phyloP scores from a whole-genome alignment of 2,113 vertebrate genomes.

The Takifugu flavidus region DNA sequence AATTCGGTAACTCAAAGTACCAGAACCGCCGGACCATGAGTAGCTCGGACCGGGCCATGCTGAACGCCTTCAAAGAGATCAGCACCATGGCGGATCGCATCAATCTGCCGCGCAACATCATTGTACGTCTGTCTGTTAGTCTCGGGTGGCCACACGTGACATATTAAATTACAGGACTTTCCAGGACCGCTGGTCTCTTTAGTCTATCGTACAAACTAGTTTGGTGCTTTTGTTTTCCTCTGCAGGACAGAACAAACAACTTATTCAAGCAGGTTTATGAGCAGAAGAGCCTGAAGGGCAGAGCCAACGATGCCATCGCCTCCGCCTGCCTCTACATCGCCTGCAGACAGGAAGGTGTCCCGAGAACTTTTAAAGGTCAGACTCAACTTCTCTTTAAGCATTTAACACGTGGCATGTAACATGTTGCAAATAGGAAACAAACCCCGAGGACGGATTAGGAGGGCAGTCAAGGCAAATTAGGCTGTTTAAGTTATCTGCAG shows the following conservation, averaged over 20 bases:
- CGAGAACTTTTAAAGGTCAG: constrained; percentile 96
- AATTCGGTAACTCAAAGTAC: constrained; percentile 98
- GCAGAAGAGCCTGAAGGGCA: constrained; percentile 97
- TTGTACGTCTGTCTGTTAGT: constrained; percentile 74
- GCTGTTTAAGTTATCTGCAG: background rate
- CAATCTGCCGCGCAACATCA: constrained; percentile 96
- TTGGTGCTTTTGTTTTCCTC: background rate
- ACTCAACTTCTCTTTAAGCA: background rate
- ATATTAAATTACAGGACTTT: too few species aligned
- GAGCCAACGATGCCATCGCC: constrained; percentile 96
- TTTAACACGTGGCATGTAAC: too few species aligned
- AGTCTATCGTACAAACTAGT: too few species aligned
- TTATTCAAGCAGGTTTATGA: constrained; percentile 99
- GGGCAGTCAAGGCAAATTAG: too few species aligned
- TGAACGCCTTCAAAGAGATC: constrained; percentile 98
- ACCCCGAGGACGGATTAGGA: too few species aligned
- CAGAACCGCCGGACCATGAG: constrained; percentile 98
- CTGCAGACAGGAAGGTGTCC: constrained; percentile 97
- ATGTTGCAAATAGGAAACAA: too few species aligned
- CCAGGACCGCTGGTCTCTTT: background rate
- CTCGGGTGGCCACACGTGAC: background rate
- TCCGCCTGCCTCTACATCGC: constrained; percentile 99
- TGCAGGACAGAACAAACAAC: constrained; percentile 98
- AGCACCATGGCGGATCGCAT: constrained; percentile 98
- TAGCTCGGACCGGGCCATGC: constrained; percentile 97